phyloP scores from a whole-genome alignment of 2,888 invertebrate genomes.

The Leptopilina syphax region DNA sequence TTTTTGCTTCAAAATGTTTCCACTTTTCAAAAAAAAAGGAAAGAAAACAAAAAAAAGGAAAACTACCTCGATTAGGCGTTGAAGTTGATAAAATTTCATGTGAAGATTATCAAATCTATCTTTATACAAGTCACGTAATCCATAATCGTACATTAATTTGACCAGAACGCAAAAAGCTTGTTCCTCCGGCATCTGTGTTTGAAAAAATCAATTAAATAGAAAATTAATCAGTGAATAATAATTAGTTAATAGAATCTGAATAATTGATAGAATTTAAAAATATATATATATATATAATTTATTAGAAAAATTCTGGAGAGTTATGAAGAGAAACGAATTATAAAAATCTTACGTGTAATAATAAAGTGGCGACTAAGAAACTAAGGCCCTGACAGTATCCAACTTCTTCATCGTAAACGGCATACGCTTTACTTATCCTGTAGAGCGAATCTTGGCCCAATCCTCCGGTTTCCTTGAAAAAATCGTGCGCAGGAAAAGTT shows the following conservation, averaged over 20 bases:
- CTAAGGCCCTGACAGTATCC: slow-evolving; percentile 99
- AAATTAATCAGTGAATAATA: no score
- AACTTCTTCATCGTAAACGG: slow-evolving; percentile 97
- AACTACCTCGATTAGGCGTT: slow-evolving; percentile 90
- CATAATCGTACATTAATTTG: slow-evolving; percentile 97
- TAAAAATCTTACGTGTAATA: slow-evolving; percentile 89
- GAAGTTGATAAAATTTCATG: slow-evolving; percentile 95
- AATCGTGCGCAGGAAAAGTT: slow-evolving; percentile 99
- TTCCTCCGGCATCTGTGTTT: slow-evolving; percentile 97
- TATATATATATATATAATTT: neutral
- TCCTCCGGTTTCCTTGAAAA: slow-evolving; percentile 96
- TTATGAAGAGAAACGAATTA: neutral
- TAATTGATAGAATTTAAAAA: slow-evolving; percentile 29
- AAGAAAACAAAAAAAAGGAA: slow-evolving; percentile 46
- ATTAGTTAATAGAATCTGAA: neutral
- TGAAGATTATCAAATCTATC: slow-evolving; percentile 98
- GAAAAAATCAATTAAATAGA: no score
- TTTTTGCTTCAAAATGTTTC: neutral
- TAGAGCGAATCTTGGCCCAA: slow-evolving; percentile 97
- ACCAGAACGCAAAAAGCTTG: slow-evolving; percentile 98
- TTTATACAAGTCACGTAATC: slow-evolving; percentile 95
- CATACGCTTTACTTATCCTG: slow-evolving; percentile 97
- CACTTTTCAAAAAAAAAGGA: no score
- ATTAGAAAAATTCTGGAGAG: neutral
- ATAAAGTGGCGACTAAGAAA: slow-evolving; percentile 96